These are phyloP conservation scores for Theretra japonica DNA, from an alignment of 2,888 invertebrate genomes.

Conservation along the genomic window DNA sequence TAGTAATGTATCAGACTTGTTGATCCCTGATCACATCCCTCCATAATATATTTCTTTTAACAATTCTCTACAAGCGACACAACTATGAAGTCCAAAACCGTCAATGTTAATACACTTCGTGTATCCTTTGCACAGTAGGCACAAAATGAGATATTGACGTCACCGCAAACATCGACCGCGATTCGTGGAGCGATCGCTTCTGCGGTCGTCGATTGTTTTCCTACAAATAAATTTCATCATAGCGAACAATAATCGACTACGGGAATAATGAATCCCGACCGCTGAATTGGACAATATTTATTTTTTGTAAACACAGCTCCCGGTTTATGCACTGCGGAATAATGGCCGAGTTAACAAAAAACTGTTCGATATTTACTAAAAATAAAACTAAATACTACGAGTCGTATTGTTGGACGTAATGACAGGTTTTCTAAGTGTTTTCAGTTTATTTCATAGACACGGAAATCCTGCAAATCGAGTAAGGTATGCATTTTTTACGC, in stretches of 20 bases:
- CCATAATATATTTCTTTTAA: not conserved
- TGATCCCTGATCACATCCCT: no score
- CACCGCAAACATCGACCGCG: slow-evolving; percentile 36
- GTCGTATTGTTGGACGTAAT: not conserved
- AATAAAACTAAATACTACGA: no score
- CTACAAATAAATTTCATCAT: slow-evolving; percentile 46
- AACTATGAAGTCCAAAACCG: no score
- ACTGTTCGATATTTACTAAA: not conserved
- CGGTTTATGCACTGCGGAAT: not conserved
- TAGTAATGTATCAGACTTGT: no score
- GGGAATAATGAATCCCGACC: slow-evolving; percentile 40
- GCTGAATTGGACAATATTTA: slow-evolving; percentile 17
- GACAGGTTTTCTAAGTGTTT: no score
- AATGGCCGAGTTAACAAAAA: slow-evolving; percentile 1
- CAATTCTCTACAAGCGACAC: not conserved
- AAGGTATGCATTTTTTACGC: no score
- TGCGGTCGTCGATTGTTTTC: slow-evolving; percentile 56
- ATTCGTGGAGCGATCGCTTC: slow-evolving; percentile 41
- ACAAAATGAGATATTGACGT: slow-evolving; percentile 20
- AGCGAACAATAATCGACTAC: slow-evolving; percentile 43
- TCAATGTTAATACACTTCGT: not conserved
- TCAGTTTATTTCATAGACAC: no score
- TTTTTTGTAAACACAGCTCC: not conserved
- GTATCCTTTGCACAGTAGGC: not conserved
- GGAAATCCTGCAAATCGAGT: no score